phyloP scores from a whole-genome alignment of 2,113 vertebrate species.

The Lagopus leucura region DNA sequence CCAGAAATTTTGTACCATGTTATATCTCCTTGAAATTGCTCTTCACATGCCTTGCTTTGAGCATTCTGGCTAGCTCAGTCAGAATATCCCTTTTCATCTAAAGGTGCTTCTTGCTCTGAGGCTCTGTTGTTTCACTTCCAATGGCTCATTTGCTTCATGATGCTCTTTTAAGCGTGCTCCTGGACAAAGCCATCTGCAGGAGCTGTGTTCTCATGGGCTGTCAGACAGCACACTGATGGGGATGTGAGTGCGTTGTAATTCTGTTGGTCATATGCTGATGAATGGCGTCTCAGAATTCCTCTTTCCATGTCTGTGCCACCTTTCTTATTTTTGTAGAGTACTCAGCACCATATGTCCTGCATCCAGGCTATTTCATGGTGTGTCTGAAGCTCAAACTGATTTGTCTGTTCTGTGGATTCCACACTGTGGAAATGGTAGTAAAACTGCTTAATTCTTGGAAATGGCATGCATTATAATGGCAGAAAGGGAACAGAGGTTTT shows the following conservation, averaged over 20 bases:
- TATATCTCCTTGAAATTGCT: neutral
- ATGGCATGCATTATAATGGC: neutral
- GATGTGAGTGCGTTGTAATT: rapidly evolving
- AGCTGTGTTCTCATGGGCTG: neutral
- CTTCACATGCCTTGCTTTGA: neutral
- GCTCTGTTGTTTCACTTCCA: neutral
- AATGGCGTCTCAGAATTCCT: neutral
- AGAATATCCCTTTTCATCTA: neutral
- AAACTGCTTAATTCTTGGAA: neutral
- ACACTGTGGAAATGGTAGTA: neutral
- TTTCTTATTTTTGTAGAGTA: neutral
- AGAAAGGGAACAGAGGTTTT: neutral
- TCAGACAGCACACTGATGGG: neutral
- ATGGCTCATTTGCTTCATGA: neutral
- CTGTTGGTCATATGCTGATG: neutral
- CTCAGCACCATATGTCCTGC: neutral
- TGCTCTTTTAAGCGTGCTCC: neutral
- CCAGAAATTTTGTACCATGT: neutral
- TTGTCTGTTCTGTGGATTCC: neutral
- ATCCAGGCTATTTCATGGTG: neutral
- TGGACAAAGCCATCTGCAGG: neutral
- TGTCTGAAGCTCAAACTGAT: neutral
- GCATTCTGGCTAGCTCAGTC: neutral
- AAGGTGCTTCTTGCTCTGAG: neutral
- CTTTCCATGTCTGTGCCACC: neutral